phyloP scores from a whole-genome alignment of 2,797 vertebrate species.

The Protosalanx chinensis region DNA sequence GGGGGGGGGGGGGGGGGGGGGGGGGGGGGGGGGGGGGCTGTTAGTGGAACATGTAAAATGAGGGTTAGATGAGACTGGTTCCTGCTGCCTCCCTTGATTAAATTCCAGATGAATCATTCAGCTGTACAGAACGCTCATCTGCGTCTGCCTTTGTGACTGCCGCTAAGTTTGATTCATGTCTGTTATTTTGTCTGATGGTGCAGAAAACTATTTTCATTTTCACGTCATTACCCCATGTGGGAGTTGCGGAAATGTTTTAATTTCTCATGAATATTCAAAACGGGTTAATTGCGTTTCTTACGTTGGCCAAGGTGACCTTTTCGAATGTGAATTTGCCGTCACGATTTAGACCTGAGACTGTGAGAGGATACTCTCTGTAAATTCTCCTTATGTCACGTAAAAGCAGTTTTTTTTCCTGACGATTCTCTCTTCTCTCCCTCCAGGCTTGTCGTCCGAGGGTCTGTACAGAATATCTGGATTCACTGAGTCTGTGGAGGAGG shows the following conservation, averaged over 20 bases:
- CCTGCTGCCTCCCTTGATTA: conserved; percentile 63
- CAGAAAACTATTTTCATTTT: conserved; percentile 62
- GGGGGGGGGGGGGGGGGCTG: conserved; percentile 1
- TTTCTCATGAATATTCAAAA: conserved; percentile 59
- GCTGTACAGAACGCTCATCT: conserved; percentile 46
- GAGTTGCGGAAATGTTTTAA: conserved; percentile 50
- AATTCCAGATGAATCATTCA: conserved; percentile 63
- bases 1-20: no score
- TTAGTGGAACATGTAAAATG: conserved; percentile 65
- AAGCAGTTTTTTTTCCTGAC: not conserved
- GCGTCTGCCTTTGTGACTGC: conserved; percentile 50
- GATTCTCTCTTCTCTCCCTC: not conserved
- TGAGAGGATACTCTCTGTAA: not conserved
- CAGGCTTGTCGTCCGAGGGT: conserved; percentile 96
- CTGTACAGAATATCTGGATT: conserved; percentile 98
- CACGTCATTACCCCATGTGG: conserved; percentile 47
- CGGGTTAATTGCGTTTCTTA: conserved; percentile 46
- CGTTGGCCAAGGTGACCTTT: conserved; percentile 37
- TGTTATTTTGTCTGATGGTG: conserved; percentile 67
- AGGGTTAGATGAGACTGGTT: conserved; percentile 63
- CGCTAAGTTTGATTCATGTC: conserved; percentile 70
- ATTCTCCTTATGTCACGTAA: not conserved
- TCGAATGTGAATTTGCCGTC: conserved; percentile 35
- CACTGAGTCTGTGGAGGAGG: conserved; percentile 96
- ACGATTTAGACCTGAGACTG: conserved; percentile 16